These are phyloP conservation scores for Caenorhabditis sp. DNA, from an alignment of 2,888 invertebrate species.

Conservation along the genomic window DNA sequence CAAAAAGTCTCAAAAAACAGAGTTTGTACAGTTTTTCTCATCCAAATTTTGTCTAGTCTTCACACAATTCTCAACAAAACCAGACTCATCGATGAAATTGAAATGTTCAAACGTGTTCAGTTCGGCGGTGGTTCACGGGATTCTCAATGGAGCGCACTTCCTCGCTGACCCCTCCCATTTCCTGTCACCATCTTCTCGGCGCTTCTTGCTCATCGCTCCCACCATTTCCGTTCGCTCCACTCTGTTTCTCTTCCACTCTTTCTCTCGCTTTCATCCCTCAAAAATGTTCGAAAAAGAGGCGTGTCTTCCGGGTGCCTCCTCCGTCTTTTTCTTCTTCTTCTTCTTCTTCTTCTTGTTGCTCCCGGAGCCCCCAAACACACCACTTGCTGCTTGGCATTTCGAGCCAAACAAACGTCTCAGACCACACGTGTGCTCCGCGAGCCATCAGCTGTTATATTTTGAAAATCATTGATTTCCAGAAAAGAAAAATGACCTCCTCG, in stretches of 20 bases:
- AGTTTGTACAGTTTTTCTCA: too few species aligned
- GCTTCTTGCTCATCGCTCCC: conserved; percentile 17
- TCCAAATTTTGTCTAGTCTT: too few species aligned
- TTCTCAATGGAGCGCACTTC: not conserved
- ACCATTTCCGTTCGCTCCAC: conserved; percentile 42
- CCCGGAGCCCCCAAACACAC: too few species aligned
- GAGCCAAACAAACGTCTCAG: conserved; percentile 45
- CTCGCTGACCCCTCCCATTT: conserved; percentile 8
- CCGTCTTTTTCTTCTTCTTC: not conserved
- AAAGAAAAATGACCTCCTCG: conserved; percentile 13
- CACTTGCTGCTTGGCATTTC: conserved; percentile 43
- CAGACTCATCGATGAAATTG: too few species aligned
- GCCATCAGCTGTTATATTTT: conserved; percentile 8
- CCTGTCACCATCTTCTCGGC: not conserved
- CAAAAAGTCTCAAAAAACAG: too few species aligned
- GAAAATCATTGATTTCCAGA: conserved; percentile 7
- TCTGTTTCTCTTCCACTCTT: conserved; percentile 9
- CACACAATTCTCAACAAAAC: too few species aligned
- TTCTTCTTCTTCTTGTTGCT: not conserved
- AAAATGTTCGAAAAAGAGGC: conserved; percentile 53
- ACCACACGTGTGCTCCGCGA: conserved; percentile 36
- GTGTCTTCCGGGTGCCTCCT: not conserved
- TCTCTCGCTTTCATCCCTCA: conserved; percentile 11
- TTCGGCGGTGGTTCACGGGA: too few species aligned
- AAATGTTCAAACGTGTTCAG: too few species aligned